Evolutionary conservation across 2,797 vertebrate genomes (phyloP).

Genomic region (Hipposideros larvatus): DNA sequence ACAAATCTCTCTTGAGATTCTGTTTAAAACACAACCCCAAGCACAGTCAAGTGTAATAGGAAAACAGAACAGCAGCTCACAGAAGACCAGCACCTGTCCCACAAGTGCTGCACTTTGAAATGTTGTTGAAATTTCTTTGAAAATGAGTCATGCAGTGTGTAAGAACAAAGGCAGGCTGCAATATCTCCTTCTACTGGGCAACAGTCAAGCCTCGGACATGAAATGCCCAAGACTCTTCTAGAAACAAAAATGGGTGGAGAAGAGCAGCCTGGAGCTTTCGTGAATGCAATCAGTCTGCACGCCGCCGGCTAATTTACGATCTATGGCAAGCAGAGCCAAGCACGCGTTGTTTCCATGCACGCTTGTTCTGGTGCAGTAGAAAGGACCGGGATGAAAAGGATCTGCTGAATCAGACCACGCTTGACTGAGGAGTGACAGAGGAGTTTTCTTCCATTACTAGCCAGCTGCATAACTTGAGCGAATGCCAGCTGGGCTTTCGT

Average conservation of each 20-base stretch:
- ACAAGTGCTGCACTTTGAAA: neutral
- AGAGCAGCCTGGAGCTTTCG: conserved; percentile 18
- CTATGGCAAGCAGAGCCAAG: conserved; percentile 60
- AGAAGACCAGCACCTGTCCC: neutral
- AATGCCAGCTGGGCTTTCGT: conserved; percentile 80
- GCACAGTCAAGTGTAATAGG: neutral
- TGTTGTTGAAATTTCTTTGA: conserved; percentile 6
- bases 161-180: conserved; percentile 42
- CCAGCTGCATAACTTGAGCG: conserved; percentile 85
- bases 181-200: neutral
- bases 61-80: neutral
- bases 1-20: conserved; percentile 23
- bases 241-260: conserved; percentile 75
- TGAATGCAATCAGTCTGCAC: conserved; percentile 50
- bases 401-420: conserved; percentile 81
- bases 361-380: conserved; percentile 57
- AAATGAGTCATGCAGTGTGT: neutral
- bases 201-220: neutral
- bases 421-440: conserved; percentile 75
- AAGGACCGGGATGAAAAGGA: conserved; percentile 72
- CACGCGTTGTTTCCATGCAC: conserved; percentile 76
- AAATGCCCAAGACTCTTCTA: conserved; percentile 44
- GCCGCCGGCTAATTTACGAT: conserved; percentile 57
- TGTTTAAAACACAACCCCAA: conserved; percentile 52
- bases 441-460: conserved; percentile 87